Base-by-base conservation (phyloP, 2,797 vertebrate species). In the Sebastes kiyomatsui region DNA sequence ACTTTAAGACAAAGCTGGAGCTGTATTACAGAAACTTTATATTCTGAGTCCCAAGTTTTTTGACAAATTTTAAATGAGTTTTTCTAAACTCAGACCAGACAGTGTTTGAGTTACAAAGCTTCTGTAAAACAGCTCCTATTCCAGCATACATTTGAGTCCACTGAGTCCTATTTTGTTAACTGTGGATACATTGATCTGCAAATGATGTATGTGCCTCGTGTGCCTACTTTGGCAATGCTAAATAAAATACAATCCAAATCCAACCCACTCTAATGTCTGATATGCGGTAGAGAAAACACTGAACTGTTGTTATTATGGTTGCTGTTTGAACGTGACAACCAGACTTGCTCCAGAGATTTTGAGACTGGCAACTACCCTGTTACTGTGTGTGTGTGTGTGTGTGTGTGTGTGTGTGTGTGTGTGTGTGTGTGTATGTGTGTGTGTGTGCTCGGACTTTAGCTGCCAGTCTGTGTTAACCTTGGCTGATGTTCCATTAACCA, bases 401-500 rank as follows among this genome's bases (percentile, higher is more conserved):
- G 33, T 65, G 58, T 79, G 62, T 28, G 73, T 58, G 28, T 28
- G 28, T 28, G 30, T 28, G 58, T 22, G 22, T 60, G 3, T 23
- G 33, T 59, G 20, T 79, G 33, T 65, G 64, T 79, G 64, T 25
- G 74, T n/a, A n/a, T 60, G 3, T 23, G 33, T 59, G 20, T 79
- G 33, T 65, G 64, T 79, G 64, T 25, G 74, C 30, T 77, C 2
- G 16, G 70, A 72, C 58, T 82, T 82, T 33, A 73, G 75, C 84
- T 89, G 84, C 69, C 87, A 85, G 77, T 87, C 81, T 88, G 74
- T 81, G 87, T 89, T 91, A 92, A 90, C 78, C 56, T 85, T 67
- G 74, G 72, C 56, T 87, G 84, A 90, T 86, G 86, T 81, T 80
- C 84, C 77, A 80, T 88, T 92, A 93, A 86, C 84, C 85, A 87